Evolutionary conservation across 2,797 vertebrate species (phyloP), one percentile per base, ranked within the genome.

Genomic region (Protosalanx chinensis): DNA sequence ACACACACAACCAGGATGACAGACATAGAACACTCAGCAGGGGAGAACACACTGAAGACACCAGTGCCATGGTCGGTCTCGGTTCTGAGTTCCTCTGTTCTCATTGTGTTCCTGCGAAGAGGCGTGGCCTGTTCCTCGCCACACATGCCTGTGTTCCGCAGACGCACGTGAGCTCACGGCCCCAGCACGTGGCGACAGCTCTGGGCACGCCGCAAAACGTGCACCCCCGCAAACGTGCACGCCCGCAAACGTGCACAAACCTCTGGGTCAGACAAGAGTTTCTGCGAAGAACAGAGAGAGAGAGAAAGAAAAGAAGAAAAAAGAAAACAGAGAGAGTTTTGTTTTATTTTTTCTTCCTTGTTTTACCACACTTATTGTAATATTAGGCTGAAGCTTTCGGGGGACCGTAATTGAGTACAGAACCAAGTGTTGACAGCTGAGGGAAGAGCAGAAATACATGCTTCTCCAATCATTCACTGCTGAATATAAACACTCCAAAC

Each of bases 131-230:
- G 32, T 56, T 33, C 27, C 41, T 58, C 66, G n/a, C 58, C 74
- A 70, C 68, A 72, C 72, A 70, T 35, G 78, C 75, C 72, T 76
- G 32, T 53, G 41, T 46, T 56, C 30, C 18, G n/a, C 32, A 32
- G 64, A 51, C 56, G 67, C 70, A 80, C 68, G 71, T 73, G 74
- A 79, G 76, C 71, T 76, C 68, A 75, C 63, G 29, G 20, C 56
- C 18, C 30, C 18, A 56, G 56, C 81, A 75, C 62, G 66, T 79
- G 77, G 30, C 59, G 5, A 29, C 63, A 35, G 58, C 56, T 70
- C 30, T 64, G 18, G 67, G 61, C 27, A 64, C n/a, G 56, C 29
- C 37, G 46, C 60, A 68, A 68, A 16, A 49, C 62, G 62, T 56
- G 61, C 15, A 61, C 27, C 49, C 49, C 6, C 6, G 2, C 59